Evolutionary conservation across 1,140 invertebrate species (phyloP).

Genomic region (Drosophila busckii): DNA sequence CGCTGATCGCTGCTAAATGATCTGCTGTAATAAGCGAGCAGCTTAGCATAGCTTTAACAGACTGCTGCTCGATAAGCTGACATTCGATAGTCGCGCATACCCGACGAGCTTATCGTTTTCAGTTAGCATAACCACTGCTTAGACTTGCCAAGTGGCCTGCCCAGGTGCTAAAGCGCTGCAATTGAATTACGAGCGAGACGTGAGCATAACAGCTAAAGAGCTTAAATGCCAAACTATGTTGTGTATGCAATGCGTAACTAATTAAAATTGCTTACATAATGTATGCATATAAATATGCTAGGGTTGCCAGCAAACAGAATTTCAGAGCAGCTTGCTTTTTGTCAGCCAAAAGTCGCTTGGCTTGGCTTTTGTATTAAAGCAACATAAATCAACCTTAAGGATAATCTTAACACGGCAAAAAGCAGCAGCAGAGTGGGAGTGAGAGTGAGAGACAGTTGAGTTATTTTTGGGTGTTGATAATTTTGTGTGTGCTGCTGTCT

Average conservation of each 20-base stretch:
- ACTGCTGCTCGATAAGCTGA: too few relatives aligned
- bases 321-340: too few relatives aligned
- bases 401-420: not conserved
- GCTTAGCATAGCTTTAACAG: too few relatives aligned
- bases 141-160: too few relatives aligned
- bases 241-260: conserved; percentile 34
- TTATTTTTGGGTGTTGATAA: conserved; percentile 48
- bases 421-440: not conserved
- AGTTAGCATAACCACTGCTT: too few relatives aligned
- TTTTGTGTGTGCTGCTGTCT: conserved; percentile 38
- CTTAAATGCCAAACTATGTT: conserved; percentile 24
- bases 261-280: conserved; percentile 37
- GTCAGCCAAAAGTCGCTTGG: too few relatives aligned
- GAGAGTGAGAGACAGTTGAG: conserved; percentile 6
- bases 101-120: too few relatives aligned
- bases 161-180: not conserved
- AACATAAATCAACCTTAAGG: too few relatives aligned
- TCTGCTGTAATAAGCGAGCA: too few relatives aligned
- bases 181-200: conserved; percentile 19
- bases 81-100: too few relatives aligned
- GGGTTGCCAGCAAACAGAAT: conserved; percentile 6
- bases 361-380: too few relatives aligned
- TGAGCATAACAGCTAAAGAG: conserved; percentile 28
- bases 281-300: conserved; percentile 9
- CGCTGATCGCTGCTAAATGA: too few relatives aligned